Evolutionary conservation across 1,140 invertebrate species (phyloP), one percentile per base, ranked within the genome.

Genomic region (Procambarus virginalis): DNA sequence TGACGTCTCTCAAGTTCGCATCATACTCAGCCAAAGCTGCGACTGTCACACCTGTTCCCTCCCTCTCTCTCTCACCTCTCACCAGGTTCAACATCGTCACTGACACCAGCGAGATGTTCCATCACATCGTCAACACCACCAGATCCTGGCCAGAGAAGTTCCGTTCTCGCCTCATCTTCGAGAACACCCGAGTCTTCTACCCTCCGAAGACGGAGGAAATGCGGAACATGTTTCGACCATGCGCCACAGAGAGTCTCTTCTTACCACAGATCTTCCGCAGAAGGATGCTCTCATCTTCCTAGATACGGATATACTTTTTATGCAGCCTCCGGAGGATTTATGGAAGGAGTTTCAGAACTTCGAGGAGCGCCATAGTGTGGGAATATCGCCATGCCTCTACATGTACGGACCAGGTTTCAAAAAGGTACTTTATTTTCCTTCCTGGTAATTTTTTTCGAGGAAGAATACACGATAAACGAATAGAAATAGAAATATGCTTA

Each of bases 221-320:
- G 12, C 45, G n/a, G 20, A 0, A 48, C 4, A 48, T 46, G 76
- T 78, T 46, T 2, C 51, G 76, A 8, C 2, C 0, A 12, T 78
- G 76, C 46, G 22, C 46, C 76, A 78, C 76, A 5, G 76, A n/a
- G 8, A 78, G 46, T 9, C 76, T 78, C 9, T 78, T 78, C 76
- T 46, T 78, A 9, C 76, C 34, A 2, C n/a, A 78, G 17, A 51
- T 78, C 2, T 51, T 49, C 76, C 6, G 2, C 10, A 46, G 4
- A 51, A 20, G 2, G 76, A 78, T 78, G 46, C 76, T 2, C 46
- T 49, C 10, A 78, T 78, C 76, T 78, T 78, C 46, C 12, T 78
- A 48, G 76, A 78, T 17, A 78, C 76, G 46, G 76, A 78, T n/a
- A 51, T n/a, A 14, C 2, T 78, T 46, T 78, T 78, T 46, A 78